Conservation (phyloP, 2,113 vertebrate genomes). For the Dinomys branickii region DNA sequence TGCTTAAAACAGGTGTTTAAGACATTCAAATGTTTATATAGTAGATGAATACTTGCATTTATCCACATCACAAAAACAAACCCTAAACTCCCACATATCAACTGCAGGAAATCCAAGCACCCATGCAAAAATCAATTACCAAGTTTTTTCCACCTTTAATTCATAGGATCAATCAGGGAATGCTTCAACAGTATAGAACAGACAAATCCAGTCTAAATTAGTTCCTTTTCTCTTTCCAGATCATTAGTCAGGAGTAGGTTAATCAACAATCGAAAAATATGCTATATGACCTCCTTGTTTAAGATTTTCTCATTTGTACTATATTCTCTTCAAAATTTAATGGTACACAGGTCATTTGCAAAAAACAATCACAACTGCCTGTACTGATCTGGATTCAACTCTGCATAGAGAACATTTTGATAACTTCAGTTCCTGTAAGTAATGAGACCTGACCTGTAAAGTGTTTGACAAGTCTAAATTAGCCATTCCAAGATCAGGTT, state of each 20-base stretch:
- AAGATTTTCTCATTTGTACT: neutral
- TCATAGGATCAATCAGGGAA: neutral
- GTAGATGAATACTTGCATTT: neutral
- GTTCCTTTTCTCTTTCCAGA: neutral
- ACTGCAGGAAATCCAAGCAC: neutral
- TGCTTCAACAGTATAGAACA: neutral
- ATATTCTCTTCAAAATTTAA: neutral
- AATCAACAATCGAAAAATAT: slow-evolving; percentile 20
- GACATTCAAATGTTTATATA: neutral
- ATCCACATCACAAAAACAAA: neutral
- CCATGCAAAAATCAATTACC: slow-evolving; percentile 40
- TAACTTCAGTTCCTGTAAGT: neutral
- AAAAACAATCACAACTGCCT: neutral
- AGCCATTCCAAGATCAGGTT: neutral
- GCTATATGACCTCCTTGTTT: neutral
- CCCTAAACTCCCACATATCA: neutral
- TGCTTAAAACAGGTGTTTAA: neutral
- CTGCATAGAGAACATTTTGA: neutral
- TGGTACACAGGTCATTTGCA: neutral
- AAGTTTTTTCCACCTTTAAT: slow-evolving; percentile 19
- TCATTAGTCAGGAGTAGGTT: slow-evolving; percentile 24
- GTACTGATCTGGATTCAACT: neutral
- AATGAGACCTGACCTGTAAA: neutral
- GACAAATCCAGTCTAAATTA: neutral
- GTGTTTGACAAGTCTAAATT: neutral